Conservation (phyloP, 2,888 invertebrate genomes). For the Physocephala rufipes region DNA sequence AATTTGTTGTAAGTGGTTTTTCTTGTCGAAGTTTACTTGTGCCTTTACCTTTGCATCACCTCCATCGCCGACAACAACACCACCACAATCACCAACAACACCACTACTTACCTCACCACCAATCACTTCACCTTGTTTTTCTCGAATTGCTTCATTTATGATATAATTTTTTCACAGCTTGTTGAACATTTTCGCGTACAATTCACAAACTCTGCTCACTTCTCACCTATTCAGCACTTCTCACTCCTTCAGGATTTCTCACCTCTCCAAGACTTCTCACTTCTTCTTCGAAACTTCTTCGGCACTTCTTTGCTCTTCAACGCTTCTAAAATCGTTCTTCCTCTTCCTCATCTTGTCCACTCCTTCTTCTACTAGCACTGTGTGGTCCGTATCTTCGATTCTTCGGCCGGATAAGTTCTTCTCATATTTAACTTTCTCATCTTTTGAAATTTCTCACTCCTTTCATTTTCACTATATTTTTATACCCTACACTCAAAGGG, state of each 20-base stretch:
- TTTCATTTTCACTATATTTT: too few relatives aligned
- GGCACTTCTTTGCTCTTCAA: too few relatives aligned
- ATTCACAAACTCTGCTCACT: neutral
- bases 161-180: conserved; percentile 29
- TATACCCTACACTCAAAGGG: neutral
- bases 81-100: too few relatives aligned
- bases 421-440: neutral
- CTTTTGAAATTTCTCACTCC: too few relatives aligned
- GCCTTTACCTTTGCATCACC: too few relatives aligned
- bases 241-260: too few relatives aligned
- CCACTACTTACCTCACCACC: neutral
- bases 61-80: too few relatives aligned
- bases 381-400: too few relatives aligned
- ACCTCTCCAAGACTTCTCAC: too few relatives aligned
- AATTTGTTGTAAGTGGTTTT: conserved; percentile 46
- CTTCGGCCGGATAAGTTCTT: neutral
- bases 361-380: too few relatives aligned
- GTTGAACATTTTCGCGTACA: conserved; percentile 21
- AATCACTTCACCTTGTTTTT: neutral
- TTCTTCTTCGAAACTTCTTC: too few relatives aligned
- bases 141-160: neutral
- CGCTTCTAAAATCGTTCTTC: neutral
- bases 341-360: neutral
- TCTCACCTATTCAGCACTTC: neutral
- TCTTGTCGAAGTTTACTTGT: conserved; percentile 45